phyloP scores from a whole-genome alignment of 2,888 invertebrate genomes.

The Apoda limacodes region DNA sequence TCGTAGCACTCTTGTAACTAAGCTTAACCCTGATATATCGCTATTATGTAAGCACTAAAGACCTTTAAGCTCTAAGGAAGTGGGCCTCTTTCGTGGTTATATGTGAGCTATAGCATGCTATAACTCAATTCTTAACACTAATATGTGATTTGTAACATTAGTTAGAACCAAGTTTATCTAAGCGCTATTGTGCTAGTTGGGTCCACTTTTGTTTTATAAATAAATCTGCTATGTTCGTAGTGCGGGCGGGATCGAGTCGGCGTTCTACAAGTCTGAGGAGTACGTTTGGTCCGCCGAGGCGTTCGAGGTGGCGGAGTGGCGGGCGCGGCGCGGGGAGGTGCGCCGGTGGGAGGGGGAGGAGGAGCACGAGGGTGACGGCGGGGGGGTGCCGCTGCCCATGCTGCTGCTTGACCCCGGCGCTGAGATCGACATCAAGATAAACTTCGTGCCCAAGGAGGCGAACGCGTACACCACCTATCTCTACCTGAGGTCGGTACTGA shows the following conservation, averaged over 20 bases:
- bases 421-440: slow-evolving; percentile 42
- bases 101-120: too few relatives aligned
- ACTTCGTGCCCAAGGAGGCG: slow-evolving; percentile 53
- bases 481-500: slow-evolving; percentile 44
- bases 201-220: too few relatives aligned
- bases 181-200: too few relatives aligned
- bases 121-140: too few relatives aligned
- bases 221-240: too few relatives aligned
- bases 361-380: slow-evolving; percentile 5
- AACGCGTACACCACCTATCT: slow-evolving; percentile 57
- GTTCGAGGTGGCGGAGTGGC: slow-evolving; percentile 34
- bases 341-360: slow-evolving; percentile 16
- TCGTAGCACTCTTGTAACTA: too few relatives aligned
- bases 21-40: too few relatives aligned
- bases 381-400: slow-evolving; percentile 9
- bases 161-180: too few relatives aligned
- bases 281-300: slow-evolving; percentile 24
- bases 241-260: slow-evolving; percentile 20
- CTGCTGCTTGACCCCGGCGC: slow-evolving; percentile 65
- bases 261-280: slow-evolving; percentile 15
- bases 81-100: too few relatives aligned
- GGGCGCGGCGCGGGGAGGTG: slow-evolving; percentile 23
- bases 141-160: too few relatives aligned
- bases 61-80: too few relatives aligned
- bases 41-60: too few relatives aligned